These are phyloP conservation scores for Formicarius rufipectus DNA, from an alignment of 2,113 vertebrate genomes.

Conservation along the genomic window DNA sequence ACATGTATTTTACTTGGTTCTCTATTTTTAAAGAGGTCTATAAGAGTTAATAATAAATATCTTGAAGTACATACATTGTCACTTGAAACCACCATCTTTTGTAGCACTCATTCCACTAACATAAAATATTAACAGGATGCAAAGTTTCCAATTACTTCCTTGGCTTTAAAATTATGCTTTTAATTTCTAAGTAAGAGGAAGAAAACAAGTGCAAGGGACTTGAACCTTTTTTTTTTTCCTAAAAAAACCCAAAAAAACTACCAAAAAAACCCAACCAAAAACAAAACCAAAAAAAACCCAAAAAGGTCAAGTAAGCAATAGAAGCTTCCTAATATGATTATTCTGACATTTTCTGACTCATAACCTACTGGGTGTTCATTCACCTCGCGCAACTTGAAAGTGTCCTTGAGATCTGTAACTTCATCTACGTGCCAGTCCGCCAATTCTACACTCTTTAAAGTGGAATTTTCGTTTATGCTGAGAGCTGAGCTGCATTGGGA, in stretches of 20 bases:
- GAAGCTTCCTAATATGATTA: neutral
- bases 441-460: slow-evolving; percentile 13
- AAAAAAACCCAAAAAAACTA: neutral
- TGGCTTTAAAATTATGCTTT: neutral
- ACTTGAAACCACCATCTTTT: neutral
- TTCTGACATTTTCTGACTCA: slow-evolving; percentile 3
- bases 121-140: neutral
- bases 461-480: slow-evolving; percentile 5
- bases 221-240: neutral
- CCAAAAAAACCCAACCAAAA: too few species aligned
- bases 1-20: neutral
- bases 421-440: neutral
- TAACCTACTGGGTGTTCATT: neutral
- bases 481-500: neutral
- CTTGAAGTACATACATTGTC: neutral
- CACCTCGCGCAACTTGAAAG: slow-evolving; percentile 16
- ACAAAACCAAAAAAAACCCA: neutral
- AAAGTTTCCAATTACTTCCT: neutral
- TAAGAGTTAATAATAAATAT: neutral
- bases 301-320: neutral
- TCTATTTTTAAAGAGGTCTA: neutral
- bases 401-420: slow-evolving; percentile 28
- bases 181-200: neutral
- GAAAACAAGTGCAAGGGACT: neutral
- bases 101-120: neutral